A percentile compares a stretch with the other conserved stretches of the same genome.
Evolutionary conservation across 2,113 vertebrate species (phyloP).

Genomic region (Pelusios castaneus): DNA sequence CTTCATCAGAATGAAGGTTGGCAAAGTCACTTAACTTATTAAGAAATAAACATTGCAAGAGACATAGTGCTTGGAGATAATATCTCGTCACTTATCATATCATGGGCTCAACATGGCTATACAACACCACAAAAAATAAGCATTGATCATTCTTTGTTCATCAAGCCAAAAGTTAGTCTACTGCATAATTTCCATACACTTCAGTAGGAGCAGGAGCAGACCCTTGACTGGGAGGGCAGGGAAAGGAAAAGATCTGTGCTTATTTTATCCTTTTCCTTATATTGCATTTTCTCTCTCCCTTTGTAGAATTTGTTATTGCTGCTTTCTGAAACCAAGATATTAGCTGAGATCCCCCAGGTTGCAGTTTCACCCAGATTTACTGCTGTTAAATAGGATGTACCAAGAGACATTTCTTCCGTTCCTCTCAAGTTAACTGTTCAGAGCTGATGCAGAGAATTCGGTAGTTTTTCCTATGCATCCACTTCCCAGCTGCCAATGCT

Average conservation of each 20-base stretch:
- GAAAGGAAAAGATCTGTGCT: neutral
- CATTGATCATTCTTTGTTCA: neutral
- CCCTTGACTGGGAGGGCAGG: neutral
- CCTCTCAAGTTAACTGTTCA: neutral
- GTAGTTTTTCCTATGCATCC: neutral
- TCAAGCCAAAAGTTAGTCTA: neutral
- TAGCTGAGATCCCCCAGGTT: neutral
- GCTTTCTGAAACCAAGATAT: slow-evolving; percentile 1
- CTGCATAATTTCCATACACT: neutral
- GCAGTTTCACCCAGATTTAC: neutral
- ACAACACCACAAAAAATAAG: neutral
- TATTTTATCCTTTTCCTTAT: neutral
- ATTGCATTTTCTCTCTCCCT: neutral
- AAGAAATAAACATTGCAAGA: neutral
- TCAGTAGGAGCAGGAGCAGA: neutral
- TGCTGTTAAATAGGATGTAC: neutral
- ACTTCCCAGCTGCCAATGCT: neutral
- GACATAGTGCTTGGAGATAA: neutral
- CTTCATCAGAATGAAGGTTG: neutral
- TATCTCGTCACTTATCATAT: neutral
- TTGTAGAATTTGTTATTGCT: neutral
- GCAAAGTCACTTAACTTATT: too few relatives aligned
- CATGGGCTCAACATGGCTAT: neutral
- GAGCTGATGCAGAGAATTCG: neutral
- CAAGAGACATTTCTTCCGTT: neutral